Percentiles rank a stretch among this genome's conserved stretches.
Conservation (phyloP, 2,888 invertebrate species). For the Leucophenga montana region DNA sequence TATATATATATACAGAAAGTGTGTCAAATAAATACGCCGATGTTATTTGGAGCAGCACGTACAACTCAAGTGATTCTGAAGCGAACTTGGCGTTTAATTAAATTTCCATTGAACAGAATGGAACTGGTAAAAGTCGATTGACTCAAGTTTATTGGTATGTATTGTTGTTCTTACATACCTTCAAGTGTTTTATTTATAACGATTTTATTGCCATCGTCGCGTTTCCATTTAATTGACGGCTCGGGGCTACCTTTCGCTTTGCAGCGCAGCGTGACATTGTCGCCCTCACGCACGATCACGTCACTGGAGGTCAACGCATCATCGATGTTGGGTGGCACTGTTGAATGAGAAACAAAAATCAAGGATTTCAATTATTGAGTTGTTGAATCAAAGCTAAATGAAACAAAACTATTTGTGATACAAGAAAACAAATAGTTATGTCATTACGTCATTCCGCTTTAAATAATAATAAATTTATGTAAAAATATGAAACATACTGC, state of each 20-base stretch:
- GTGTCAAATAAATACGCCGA: constrained; percentile 20
- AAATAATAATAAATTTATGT: too few relatives aligned
- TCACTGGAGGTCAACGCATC: constrained; percentile 93
- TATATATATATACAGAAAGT: background rate
- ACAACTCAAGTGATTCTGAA: constrained; percentile 7
- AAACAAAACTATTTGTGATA: too few relatives aligned
- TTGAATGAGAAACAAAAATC: constrained; percentile 41
- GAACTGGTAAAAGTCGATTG: background rate
- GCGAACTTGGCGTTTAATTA: constrained; percentile 11
- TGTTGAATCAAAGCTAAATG: too few relatives aligned
- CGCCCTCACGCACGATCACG: constrained; percentile 91
- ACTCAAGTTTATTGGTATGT: too few relatives aligned
- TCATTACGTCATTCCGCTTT: too few relatives aligned
- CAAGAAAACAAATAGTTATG: too few relatives aligned
- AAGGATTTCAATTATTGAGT: too few relatives aligned
- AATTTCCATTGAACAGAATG: constrained; percentile 9
- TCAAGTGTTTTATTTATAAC: constrained; percentile 87
- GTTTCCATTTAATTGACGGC: constrained; percentile 92
- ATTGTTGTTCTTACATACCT: constrained; percentile 74
- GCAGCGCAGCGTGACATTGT: constrained; percentile 90
- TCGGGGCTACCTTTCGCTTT: constrained; percentile 91
- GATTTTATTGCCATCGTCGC: constrained; percentile 90
- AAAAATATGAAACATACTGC: too few relatives aligned
- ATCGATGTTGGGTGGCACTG: constrained; percentile 94
- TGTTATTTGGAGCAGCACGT: background rate